Base-by-base conservation (phyloP, 2,888 invertebrate genomes). In the Trisateles emortualis region DNA sequence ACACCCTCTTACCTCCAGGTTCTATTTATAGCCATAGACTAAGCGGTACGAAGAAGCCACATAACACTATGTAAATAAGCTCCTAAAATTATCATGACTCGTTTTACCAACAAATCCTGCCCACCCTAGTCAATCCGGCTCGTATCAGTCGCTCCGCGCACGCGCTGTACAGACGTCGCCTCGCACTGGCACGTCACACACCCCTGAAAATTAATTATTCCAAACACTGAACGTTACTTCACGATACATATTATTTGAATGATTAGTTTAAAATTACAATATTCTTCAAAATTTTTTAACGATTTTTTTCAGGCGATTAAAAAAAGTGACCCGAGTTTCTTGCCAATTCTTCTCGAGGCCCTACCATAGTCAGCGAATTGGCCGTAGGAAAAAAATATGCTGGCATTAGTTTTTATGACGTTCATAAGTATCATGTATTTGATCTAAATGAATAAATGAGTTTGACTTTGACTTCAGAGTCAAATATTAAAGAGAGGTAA, bases 121-220 rank as follows among this genome's bases (percentile, higher is more conserved):
- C 22, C 78, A 72, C 84, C 83, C 84, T 84, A 84, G 77, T 70
- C 76, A 79, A 81, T 83, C 81, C 83, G 78, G 81, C 80, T 80
- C 66, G 77, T 73, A 71, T 78, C 75, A 72, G 59, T 68, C 49
- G 47, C 50, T 44, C 54, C 51, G 72, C 90, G 92, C 91, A 86
- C 86, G 91, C 91, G 90, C 81, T 63, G 14, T 63, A 43, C 68
- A 76, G 57, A 71, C 74, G 68, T 69, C 74, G 76, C 80, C 65
- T 79, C 79, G 72, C 78, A 68, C 75, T 81, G 82, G 76, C 82
- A 81, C 83, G 76, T 80, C 79, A 86, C 87, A 88, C 85, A 86
- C 84, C 86, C 86, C 83, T 72, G 80, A 80, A 87, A 87, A 87
- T 89, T 89, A 88, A 88, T 89, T 88, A 88, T 88, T 69, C 51